Conservation (phyloP, 2,888 invertebrate species). For the Xestia rhomboidea region DNA sequence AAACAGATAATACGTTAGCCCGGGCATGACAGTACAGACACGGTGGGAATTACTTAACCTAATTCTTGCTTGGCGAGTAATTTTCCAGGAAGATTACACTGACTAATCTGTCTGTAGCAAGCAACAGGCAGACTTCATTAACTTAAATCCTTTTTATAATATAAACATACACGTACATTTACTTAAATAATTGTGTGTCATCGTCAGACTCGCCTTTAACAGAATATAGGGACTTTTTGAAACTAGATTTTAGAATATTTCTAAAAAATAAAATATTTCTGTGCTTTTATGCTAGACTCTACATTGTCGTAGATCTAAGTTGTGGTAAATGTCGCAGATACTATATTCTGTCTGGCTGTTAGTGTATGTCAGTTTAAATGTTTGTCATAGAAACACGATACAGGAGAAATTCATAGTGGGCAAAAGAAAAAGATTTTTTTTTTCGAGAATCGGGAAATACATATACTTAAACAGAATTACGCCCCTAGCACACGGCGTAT, state of each 20-base stretch:
- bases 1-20: conserved; percentile 12
- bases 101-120: conserved; percentile 17
- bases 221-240: neutral
- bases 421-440: neutral
- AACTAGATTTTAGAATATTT: neutral
- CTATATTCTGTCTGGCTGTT: neutral
- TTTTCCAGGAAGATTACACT: conserved; percentile 20
- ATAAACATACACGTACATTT: neutral
- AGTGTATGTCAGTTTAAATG: neutral
- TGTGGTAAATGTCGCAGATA: neutral
- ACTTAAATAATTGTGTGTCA: conserved; percentile 8
- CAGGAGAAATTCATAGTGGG: neutral
- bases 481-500: too few species aligned
- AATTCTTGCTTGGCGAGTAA: conserved; percentile 17
- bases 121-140: conserved; percentile 1
- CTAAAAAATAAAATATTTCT: neutral
- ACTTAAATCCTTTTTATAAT: neutral
- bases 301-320: neutral
- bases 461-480: too few species aligned
- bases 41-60: conserved; percentile 44
- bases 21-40: conserved; percentile 15
- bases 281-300: neutral
- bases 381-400: too few species aligned
- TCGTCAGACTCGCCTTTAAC: neutral
- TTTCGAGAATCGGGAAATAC: neutral